Conservation (phyloP, 2,888 invertebrate genomes). For the Pollenia labialis region DNA sequence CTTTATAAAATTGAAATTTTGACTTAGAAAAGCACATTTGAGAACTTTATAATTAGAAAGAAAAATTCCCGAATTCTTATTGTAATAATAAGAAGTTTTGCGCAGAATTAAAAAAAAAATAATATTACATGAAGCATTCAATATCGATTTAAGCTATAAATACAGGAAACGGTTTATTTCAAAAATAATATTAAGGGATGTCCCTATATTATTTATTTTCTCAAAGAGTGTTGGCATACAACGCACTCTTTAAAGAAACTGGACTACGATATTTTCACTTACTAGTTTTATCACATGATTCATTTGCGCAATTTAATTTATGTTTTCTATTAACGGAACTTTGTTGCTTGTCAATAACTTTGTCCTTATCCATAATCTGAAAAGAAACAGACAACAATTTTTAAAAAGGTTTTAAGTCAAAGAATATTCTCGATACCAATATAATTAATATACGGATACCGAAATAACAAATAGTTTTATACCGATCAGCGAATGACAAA, state of each 20-base stretch:
- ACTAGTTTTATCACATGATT: conserved; percentile 81
- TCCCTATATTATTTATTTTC: no score
- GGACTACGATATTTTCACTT: conserved; percentile 57
- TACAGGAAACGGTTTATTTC: conserved; percentile 31
- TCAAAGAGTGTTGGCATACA: no score
- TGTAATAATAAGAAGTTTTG: no score
- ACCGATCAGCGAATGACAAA: no score
- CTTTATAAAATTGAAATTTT: no score
- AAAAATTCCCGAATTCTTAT: no score
- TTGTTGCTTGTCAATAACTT: conserved; percentile 57
- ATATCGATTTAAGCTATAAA: background rate
- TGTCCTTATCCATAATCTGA: conserved; percentile 70
- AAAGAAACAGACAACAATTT: conserved; percentile 31
- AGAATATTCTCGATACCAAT: no score
- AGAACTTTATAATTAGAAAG: no score
- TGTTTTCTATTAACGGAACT: conserved; percentile 76
- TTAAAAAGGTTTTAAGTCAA: background rate
- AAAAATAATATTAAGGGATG: background rate
- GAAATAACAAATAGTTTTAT: no score
- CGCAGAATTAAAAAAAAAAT: no score
- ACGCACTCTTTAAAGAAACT: background rate
- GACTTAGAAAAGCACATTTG: no score
- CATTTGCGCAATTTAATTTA: conserved; percentile 80
- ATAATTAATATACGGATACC: no score
- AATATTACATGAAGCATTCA: background rate